Conservation (phyloP, 2,888 invertebrate genomes). For the Papilio demoleus region DNA sequence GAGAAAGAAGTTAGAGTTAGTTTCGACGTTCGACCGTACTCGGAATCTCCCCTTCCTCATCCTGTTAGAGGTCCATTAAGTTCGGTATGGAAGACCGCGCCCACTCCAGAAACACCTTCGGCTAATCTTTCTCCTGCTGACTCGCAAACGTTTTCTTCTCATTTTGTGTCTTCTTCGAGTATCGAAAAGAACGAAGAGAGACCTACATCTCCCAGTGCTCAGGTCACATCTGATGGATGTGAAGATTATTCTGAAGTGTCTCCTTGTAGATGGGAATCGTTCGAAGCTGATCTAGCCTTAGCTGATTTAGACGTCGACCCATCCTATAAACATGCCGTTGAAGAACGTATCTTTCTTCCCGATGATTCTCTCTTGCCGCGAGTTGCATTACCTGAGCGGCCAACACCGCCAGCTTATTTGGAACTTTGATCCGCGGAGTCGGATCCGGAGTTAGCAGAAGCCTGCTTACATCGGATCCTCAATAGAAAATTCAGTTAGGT, state of each 20-base stretch:
- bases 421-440: slow-evolving; percentile 81
- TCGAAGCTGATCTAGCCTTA: slow-evolving; percentile 85
- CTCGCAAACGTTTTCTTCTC: slow-evolving; percentile 85
- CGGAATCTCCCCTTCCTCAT: slow-evolving; percentile 66
- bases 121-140: slow-evolving; percentile 85
- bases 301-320: slow-evolving; percentile 85
- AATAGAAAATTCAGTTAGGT: slow-evolving; percentile 61
- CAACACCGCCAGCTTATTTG: slow-evolving; percentile 82
- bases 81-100: slow-evolving; percentile 75
- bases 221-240: slow-evolving; percentile 82
- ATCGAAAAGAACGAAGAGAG: slow-evolving; percentile 75
- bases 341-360: slow-evolving; percentile 84
- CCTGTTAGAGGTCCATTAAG: slow-evolving; percentile 75
- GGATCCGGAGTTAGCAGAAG: slow-evolving; percentile 73
- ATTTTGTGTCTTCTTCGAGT: slow-evolving; percentile 83
- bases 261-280: slow-evolving; percentile 85
- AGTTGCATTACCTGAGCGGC: slow-evolving; percentile 79
- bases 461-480: slow-evolving; percentile 64
- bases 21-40: slow-evolving; percentile 71
- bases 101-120: slow-evolving; percentile 87
- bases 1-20: slow-evolving; percentile 79
- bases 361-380: slow-evolving; percentile 83
- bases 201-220: slow-evolving; percentile 82
- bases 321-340: slow-evolving; percentile 85
- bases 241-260: slow-evolving; percentile 73